Percentiles rank a stretch among this genome's conserved stretches.
Conservation (phyloP, 23 tunicate species). For the Phallusia fumigata region DNA sequence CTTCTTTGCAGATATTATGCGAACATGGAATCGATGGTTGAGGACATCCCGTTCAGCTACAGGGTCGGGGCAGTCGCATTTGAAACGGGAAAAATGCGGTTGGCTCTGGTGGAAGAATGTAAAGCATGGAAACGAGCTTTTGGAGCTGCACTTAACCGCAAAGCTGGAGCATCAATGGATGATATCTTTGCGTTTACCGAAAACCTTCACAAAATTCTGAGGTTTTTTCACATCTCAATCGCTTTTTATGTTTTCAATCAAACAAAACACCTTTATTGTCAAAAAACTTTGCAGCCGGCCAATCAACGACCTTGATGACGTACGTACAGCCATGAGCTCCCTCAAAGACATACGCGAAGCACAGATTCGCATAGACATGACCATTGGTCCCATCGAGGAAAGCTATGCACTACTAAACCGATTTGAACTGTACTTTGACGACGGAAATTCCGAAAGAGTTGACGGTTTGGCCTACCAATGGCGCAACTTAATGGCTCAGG, state of each 20-base stretch:
- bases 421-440: slow-evolving; percentile 71
- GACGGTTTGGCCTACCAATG: slow-evolving; percentile 87
- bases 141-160: slow-evolving; percentile 76
- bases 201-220: slow-evolving; percentile 54
- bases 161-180: slow-evolving; percentile 85
- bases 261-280: not conserved
- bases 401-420: slow-evolving; percentile 70
- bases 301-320: slow-evolving; percentile 86
- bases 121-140: slow-evolving; percentile 91
- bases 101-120: slow-evolving; percentile 85
- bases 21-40: slow-evolving; percentile 68
- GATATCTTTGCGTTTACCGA: slow-evolving; percentile 66
- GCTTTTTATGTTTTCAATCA: not conserved
- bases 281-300: slow-evolving; percentile 46
- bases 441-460: slow-evolving; percentile 84
- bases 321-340: slow-evolving; percentile 76
- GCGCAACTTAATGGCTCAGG: slow-evolving; percentile 80
- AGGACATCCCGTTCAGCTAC: slow-evolving; percentile 60
- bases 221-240: too few species aligned
- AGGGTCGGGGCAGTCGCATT: slow-evolving; percentile 79
- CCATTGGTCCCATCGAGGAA: slow-evolving; percentile 85
- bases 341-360: slow-evolving; percentile 76
- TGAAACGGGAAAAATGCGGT: slow-evolving; percentile 70
- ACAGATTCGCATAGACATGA: slow-evolving; percentile 82
- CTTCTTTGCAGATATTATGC: slow-evolving; percentile 47